A percentile compares a stretch with the other conserved stretches of the same genome.
Conservation (phyloP, 2,888 invertebrate species). For the Nymphalis urticae region DNA sequence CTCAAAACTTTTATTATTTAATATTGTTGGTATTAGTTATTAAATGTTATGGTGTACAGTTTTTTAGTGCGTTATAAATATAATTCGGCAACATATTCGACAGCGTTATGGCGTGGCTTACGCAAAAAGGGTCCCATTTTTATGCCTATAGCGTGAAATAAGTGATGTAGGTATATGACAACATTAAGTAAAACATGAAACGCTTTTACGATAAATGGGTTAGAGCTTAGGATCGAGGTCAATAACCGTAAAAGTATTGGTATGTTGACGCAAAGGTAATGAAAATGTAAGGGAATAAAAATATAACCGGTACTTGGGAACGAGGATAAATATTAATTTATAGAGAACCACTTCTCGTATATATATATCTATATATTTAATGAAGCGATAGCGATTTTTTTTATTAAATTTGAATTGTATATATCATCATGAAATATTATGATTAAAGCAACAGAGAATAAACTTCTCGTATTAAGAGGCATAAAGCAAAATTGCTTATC, state of each 20-base stretch:
- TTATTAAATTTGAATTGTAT: no score
- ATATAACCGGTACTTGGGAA: neutral
- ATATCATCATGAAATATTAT: no score
- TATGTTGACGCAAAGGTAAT: slow-evolving; percentile 13
- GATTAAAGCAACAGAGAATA: no score
- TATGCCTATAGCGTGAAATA: slow-evolving; percentile 20
- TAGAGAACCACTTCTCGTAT: no score
- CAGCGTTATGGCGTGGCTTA: neutral
- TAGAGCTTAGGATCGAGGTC: slow-evolving; percentile 40
- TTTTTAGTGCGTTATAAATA: neutral
- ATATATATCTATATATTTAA: no score
- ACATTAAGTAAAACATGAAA: slow-evolving; percentile 29
- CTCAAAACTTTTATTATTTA: no score
- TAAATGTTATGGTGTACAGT: neutral
- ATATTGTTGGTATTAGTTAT: neutral
- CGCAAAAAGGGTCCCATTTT: slow-evolving; percentile 16
- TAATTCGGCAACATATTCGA: neutral
- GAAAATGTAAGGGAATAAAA: slow-evolving; percentile 3
- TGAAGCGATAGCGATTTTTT: no score
- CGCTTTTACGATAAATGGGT: slow-evolving; percentile 17
- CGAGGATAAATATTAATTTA: neutral
- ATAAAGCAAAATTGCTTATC: no score
- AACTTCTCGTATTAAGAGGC: no score
- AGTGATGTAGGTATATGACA: slow-evolving; percentile 23
- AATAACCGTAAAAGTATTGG: slow-evolving; percentile 53